Base-by-base conservation (phyloP, 2,113 vertebrate genomes). In the Jacana jacana region DNA sequence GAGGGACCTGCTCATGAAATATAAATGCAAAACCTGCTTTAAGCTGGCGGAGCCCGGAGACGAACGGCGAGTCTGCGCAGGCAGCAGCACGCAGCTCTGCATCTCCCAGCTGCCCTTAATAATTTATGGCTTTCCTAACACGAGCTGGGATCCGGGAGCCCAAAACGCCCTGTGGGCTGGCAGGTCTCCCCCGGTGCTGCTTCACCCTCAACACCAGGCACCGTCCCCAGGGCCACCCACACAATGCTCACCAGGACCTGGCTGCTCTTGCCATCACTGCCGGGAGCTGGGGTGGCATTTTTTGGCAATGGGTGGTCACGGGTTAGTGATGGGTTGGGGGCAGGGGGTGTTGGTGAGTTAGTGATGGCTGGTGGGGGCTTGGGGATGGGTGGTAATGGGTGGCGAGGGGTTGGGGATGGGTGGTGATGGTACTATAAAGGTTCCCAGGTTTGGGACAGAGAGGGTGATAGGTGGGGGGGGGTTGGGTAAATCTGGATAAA, bases 181-280 rank as follows among this genome's bases (percentile, higher is more conserved):
- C 46, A 58, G 55, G 39, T 65, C 77, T 92, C 44, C 52, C 85
- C 46, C n/a, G 11, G 40, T 18, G 46, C 42, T 0, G 1, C 22
- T 71, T 91, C 48, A 52, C 52, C 79, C 19, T 3, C 63, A 39
- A 28, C 17, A 13, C 16, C 13, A 35, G 35, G 44, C 44, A 8
- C 20, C 10, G 52, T 75, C 37, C 70, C n/a, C 33, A 31, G 2
- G 15, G 39, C 28, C 39, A 35, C n/a, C 54, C 1, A 1, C 15
- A 14, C 52, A 22, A 27, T 4, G 1, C 57, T 5, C 14, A 1
- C 0, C 57, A 20, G 77, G 22, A 7, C 16, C 1, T 0, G 6
- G 27, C 25, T 31, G 10, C 31, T 18, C 3, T 44, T 25, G 8
- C 8, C 54, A 11, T 9, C 40, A 2, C 14, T 11, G 23, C 28